Conservation (phyloP, 1,140 invertebrate species). For the Camponotus vicinus region DNA sequence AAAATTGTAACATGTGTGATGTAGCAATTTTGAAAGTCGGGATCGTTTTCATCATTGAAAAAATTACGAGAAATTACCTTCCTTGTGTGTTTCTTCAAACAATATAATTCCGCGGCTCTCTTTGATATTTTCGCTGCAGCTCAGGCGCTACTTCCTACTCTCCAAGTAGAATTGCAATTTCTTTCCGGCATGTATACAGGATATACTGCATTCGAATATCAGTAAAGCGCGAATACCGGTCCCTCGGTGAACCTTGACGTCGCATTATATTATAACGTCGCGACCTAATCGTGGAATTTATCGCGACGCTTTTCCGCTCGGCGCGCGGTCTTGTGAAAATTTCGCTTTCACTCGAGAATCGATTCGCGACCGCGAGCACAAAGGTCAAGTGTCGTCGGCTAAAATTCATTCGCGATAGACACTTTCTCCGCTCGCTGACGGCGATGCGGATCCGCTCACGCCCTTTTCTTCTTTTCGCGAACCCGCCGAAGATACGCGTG, state of each 20-base stretch:
- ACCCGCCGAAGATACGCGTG: slow-evolving; percentile 46
- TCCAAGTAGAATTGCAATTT: background rate
- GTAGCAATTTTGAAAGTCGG: too few species aligned
- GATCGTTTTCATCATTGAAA: too few species aligned
- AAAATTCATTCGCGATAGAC: slow-evolving; percentile 45
- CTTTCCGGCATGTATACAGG: background rate
- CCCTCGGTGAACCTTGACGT: slow-evolving; percentile 16
- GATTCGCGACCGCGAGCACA: slow-evolving; percentile 35
- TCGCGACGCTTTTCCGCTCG: background rate
- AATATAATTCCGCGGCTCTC: background rate
- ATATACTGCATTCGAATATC: background rate
- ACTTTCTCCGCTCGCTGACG: slow-evolving; percentile 42
- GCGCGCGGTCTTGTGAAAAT: slow-evolving; percentile 31
- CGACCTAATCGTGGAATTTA: slow-evolving; percentile 9
- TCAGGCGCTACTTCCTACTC: slow-evolving; percentile 14
- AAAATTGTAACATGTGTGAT: too few species aligned
- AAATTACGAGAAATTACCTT: too few species aligned
- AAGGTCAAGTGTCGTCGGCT: slow-evolving; percentile 48
- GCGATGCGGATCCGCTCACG: background rate
- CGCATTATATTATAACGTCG: background rate
- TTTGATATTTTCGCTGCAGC: background rate
- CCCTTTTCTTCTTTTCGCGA: background rate
- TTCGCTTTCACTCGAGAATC: slow-evolving; percentile 53
- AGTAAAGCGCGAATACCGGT: background rate
- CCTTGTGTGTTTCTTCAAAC: too few species aligned